Base-by-base conservation (phyloP, 2,888 invertebrate species). In the Noctua fimbriata region DNA sequence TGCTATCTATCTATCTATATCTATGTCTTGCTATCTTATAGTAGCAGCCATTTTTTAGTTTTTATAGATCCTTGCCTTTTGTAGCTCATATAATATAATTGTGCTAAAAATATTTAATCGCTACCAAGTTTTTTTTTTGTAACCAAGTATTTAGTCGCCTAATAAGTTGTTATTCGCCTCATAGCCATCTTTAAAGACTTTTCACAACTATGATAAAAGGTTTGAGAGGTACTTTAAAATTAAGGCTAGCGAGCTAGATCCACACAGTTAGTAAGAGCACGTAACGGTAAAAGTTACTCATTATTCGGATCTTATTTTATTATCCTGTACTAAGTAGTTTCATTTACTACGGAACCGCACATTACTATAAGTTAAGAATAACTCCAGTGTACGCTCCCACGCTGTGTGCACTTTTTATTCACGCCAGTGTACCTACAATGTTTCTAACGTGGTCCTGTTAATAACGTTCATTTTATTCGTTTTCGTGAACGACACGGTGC, bases 381-480 rank as follows among this genome's bases (percentile, higher is more conserved):
- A 67, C 58, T 79, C 58, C 44, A 41, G 78, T 76, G 41, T 67
- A 77, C 18, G 52, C 55, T 83, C 85, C 76, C 83, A 85, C 78
- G 73, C 69, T 76, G 67, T 73, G 60, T 79, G 69, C 60, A 73
- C 32, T 88, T 83, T 86, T 84, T 82, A 82, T 88, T 81, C 60
- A 74, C 85, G 78, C 76, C 18, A 80, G 67, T 87, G 86, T 87
- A 89, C 65, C 69, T 82, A 84, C 88, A 86, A 89, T 82, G 87
- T 91, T 90, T 89, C 91, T 93, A 92, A 91, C 91, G 91, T 90
- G 90, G 89, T 90, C 90, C 89, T 90, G 91, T 91, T 93, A 93
- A 94, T 93, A 93, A 92, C 82, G 84, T 89, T 88, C 91, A 92
- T 93, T 94, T 94, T 93, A 92, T 94, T 94, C 91, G 90, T 92